A percentile compares a stretch with the other conserved stretches of the same genome.
These are phyloP conservation scores for Hydrophis major DNA, from an alignment of 2,797 vertebrate genomes.

Conservation along the genomic window DNA sequence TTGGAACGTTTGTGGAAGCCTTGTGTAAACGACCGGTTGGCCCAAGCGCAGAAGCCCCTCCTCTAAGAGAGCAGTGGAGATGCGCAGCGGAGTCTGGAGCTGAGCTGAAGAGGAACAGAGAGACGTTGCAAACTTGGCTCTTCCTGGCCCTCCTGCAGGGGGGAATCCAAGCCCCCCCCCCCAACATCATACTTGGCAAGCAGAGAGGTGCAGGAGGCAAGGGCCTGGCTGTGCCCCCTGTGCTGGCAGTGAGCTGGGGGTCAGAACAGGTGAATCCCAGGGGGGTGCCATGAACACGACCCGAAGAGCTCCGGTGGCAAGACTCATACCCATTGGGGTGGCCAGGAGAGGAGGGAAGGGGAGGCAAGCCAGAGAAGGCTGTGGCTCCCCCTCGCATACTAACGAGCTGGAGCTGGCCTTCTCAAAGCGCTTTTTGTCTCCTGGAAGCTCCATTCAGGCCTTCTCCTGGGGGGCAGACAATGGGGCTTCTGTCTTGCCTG, in stretches of 20 bases:
- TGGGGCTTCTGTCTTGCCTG: conserved; percentile 66
- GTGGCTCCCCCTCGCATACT: conserved; percentile 65
- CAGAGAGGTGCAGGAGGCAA: background rate
- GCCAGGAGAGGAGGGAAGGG: background rate
- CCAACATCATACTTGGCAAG: background rate
- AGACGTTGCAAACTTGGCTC: background rate
- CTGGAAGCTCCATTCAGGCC: conserved; percentile 67
- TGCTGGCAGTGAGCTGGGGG: background rate
- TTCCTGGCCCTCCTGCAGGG: background rate
- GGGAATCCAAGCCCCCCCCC: background rate
- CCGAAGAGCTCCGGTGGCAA: background rate
- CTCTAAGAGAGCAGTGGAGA: background rate
- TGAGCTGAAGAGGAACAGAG: background rate
- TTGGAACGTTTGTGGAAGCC: background rate
- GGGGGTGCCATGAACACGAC: background rate
- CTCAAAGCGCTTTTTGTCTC: conserved; percentile 71
- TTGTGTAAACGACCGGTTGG: background rate
- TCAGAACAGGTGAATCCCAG: background rate
- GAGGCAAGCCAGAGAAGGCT: background rate
- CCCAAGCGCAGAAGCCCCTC: background rate
- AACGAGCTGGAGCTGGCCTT: conserved; percentile 65
- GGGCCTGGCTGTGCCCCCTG: background rate
- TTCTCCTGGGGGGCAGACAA: conserved; percentile 64
- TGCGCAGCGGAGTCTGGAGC: background rate
- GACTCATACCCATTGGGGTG: background rate